Conservation (phyloP, 2,113 vertebrate genomes). For the Tragelaphus imberbis region DNA sequence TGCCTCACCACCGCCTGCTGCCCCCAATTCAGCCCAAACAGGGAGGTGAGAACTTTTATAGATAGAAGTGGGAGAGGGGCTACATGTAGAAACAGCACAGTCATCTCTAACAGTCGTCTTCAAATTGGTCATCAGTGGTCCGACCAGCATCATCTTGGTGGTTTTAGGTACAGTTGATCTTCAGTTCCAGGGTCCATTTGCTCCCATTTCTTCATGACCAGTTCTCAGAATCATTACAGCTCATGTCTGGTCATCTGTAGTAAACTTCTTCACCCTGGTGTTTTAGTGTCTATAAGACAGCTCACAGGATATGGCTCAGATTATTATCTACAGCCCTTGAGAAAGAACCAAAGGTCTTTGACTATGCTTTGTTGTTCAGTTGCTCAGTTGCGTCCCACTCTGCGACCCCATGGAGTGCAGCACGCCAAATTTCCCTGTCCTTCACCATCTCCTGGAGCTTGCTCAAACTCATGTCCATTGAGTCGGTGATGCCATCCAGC, state of each 20-base stretch:
- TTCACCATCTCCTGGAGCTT: not conserved
- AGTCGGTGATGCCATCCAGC: not conserved
- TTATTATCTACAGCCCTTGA: not conserved
- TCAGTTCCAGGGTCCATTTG: not conserved
- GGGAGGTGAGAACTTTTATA: not conserved
- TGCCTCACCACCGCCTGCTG: not conserved
- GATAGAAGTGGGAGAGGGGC: not conserved
- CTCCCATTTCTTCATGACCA: not conserved
- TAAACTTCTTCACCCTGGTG: not conserved
- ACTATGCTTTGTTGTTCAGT: not conserved
- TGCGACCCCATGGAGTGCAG: not conserved
- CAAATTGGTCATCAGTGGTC: not conserved
- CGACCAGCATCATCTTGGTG: not conserved
- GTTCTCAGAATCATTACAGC: not conserved
- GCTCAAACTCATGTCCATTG: not conserved
- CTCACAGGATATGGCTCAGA: not conserved
- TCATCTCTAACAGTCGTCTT: not conserved
- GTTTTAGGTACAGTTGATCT: not conserved
- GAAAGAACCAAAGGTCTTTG: not conserved
- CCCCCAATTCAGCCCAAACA: not conserved
- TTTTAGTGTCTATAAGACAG: not conserved
- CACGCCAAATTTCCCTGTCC: not conserved
- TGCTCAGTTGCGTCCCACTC: not conserved
- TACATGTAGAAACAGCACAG: not conserved
- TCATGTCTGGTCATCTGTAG: not conserved